Conservation (phyloP, 2,888 invertebrate genomes). For the Brachyopa scutellaris region DNA sequence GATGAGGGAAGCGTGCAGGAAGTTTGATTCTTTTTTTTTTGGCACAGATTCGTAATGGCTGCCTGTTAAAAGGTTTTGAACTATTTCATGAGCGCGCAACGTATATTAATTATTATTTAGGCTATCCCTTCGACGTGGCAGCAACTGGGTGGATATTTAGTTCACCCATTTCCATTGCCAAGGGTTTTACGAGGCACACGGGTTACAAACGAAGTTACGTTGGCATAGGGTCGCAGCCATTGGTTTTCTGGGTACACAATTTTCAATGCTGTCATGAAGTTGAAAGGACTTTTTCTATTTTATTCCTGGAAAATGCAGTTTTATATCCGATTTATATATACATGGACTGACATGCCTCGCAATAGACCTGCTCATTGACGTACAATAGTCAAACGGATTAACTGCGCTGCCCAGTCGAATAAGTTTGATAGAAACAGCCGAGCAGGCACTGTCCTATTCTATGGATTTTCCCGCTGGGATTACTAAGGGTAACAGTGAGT, state of each 20-base stretch:
- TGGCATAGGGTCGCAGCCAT: constrained; percentile 5
- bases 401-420: too few species aligned
- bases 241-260: neutral
- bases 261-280: constrained; percentile 20
- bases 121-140: constrained; percentile 6
- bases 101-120: constrained; percentile 41
- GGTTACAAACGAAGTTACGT: too few species aligned
- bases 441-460: too few species aligned
- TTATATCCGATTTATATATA: too few species aligned
- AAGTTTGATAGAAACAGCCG: too few species aligned
- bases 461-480: too few species aligned
- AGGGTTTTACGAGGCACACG: too few species aligned
- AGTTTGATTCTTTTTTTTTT: constrained; percentile 48
- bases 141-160: neutral
- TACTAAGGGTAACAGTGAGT: too few species aligned
- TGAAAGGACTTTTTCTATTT: neutral
- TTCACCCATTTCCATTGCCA: neutral
- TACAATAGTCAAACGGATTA: too few species aligned
- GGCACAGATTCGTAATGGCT: constrained; percentile 64
- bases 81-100: constrained; percentile 25
- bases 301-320: too few species aligned
- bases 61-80: constrained; percentile 25
- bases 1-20: constrained; percentile 24
- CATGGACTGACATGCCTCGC: too few species aligned
- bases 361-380: too few species aligned